Evolutionary conservation across 2,888 invertebrate genomes (phyloP).

Genomic region (Apodemia mormo): DNA sequence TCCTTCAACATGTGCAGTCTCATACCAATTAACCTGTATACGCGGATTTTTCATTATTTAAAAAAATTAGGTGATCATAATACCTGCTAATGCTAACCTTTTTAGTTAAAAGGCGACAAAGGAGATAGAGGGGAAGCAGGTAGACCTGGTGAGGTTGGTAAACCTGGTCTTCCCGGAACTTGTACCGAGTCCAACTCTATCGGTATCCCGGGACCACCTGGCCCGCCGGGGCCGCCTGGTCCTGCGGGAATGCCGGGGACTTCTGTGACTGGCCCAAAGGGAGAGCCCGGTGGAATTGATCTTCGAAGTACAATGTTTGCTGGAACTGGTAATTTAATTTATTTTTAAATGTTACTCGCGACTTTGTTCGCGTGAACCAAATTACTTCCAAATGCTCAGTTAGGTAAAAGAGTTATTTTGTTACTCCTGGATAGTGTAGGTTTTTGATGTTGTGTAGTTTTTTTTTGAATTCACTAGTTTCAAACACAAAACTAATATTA

Average conservation of each 20-base stretch:
- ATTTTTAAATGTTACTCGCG: neutral
- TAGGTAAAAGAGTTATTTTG: no score
- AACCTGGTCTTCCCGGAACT: conserved; percentile 41
- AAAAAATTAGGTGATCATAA: no score
- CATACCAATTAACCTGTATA: no score
- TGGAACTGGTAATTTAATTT: neutral
- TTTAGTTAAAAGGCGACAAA: conserved; percentile 61
- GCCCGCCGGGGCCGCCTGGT: conserved; percentile 51
- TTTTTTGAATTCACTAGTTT: no score
- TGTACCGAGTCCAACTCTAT: conserved; percentile 20
- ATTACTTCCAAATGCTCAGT: no score
- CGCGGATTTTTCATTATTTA: no score
- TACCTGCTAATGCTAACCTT: conserved; percentile 6
- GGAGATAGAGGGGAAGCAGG: conserved; percentile 57
- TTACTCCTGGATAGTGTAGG: no score
- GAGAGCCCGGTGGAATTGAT: conserved; percentile 53
- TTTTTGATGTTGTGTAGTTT: no score
- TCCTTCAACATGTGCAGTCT: neutral
- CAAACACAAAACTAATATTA: no score
- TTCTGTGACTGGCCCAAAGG: conserved; percentile 59
- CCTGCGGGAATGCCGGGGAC: conserved; percentile 56
- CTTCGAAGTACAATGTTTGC: conserved; percentile 22
- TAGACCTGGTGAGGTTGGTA: conserved; percentile 47
- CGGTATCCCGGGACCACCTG: conserved; percentile 41
- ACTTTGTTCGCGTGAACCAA: no score